Conservation (phyloP, 2,113 vertebrate genomes). For the Albula glossodonta region DNA sequence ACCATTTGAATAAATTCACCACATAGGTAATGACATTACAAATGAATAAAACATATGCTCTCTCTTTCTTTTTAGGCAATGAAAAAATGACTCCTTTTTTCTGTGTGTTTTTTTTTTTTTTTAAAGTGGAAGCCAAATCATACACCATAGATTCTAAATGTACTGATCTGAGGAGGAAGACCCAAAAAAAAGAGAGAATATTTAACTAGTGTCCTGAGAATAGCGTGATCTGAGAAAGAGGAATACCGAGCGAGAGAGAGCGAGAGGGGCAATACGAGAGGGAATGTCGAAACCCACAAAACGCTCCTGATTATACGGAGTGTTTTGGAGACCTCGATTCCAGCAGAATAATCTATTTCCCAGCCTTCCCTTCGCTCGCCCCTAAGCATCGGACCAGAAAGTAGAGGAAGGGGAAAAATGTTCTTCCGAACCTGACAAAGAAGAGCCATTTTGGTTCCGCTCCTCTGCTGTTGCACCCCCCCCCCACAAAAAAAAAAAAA, state of each 20-base stretch:
- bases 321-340: background rate
- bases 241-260: constrained; percentile 4
- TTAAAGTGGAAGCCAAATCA: constrained; percentile 6
- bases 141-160: constrained; percentile 12
- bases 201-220: background rate
- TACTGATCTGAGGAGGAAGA: background rate
- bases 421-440: background rate
- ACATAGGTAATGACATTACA: constrained; percentile 1
- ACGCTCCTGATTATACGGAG: background rate
- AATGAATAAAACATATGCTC: constrained; percentile 26
- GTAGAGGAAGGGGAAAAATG: background rate
- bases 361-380: too few species aligned
- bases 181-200: background rate
- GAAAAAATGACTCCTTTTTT: constrained; percentile 5
- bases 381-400: background rate
- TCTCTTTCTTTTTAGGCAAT: constrained; percentile 8
- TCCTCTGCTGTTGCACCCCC: background rate
- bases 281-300: background rate
- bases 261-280: constrained; percentile 3
- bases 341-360: background rate
- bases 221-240: background rate
- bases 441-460: background rate
- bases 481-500: background rate
- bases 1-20: background rate
- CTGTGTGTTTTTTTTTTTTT: background rate